These are phyloP conservation scores for Trisateles emortualis DNA, from an alignment of 2,888 invertebrate genomes.

Conservation along the genomic window DNA sequence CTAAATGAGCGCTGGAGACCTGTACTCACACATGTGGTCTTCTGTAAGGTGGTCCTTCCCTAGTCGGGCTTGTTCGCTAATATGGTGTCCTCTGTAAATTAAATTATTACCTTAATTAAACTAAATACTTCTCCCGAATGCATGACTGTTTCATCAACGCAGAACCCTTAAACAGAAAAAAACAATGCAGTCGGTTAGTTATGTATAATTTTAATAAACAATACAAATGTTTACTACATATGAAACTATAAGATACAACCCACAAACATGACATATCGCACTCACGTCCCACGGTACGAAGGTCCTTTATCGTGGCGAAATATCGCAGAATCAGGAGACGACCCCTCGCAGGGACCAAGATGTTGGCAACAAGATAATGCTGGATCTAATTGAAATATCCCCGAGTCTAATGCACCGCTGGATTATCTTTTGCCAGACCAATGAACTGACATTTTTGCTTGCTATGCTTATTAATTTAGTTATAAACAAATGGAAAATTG, in stretches of 20 bases:
- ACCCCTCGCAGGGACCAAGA: conserved; percentile 47
- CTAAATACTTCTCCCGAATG: too few species aligned
- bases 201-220: background rate
- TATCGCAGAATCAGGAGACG: conserved; percentile 60
- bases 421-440: conserved; percentile 35
- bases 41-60: too few species aligned
- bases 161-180: too few species aligned
- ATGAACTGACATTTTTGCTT: conserved; percentile 26
- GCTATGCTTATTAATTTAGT: background rate
- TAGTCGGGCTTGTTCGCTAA: too few species aligned
- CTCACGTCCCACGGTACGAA: conserved; percentile 31
- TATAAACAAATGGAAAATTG: background rate
- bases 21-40: too few species aligned
- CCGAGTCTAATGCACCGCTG: conserved; percentile 25
- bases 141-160: too few species aligned
- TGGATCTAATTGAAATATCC: conserved; percentile 67
- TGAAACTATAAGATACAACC: conserved; percentile 34
- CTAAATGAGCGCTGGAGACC: too few species aligned
- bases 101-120: too few species aligned
- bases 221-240: conserved; percentile 9
- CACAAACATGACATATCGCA: conserved; percentile 24
- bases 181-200: too few species aligned
- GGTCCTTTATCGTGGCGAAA: conserved; percentile 56
- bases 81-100: too few species aligned
- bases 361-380: conserved; percentile 55